Evolutionary conservation across 2,888 invertebrate genomes (phyloP).

Genomic region (Keiferia lycopersicella): DNA sequence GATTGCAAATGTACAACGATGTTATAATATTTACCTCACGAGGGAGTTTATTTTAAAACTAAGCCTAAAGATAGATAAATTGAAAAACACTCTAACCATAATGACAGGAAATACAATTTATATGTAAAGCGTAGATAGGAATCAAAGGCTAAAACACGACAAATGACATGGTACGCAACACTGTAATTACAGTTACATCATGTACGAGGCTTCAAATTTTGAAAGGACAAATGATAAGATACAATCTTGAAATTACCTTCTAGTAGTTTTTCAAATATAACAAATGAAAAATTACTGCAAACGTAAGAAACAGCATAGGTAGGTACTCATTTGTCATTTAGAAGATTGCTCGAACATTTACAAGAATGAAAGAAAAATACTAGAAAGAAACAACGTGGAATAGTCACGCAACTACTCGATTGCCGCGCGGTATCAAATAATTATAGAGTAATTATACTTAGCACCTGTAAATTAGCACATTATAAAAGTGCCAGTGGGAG

Average conservation of each 20-base stretch:
- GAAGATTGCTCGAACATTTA: background rate
- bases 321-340: conserved; percentile 2
- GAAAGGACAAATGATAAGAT: background rate
- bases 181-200: conserved; percentile 52
- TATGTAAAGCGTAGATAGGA: conserved; percentile 56
- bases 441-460: conserved; percentile 34
- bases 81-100: conserved; percentile 41
- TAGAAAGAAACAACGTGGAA: conserved; percentile 13
- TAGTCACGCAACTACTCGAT: conserved; percentile 20
- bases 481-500: conserved; percentile 19
- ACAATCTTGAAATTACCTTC: background rate
- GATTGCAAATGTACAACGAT: too few relatives aligned
- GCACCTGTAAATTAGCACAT: conserved; percentile 28
- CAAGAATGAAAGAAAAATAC: background rate
- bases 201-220: background rate
- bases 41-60: background rate
- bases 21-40: background rate
- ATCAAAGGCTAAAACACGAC: conserved; percentile 55
- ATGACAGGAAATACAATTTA: conserved; percentile 53
- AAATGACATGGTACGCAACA: conserved; percentile 69
- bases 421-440: conserved; percentile 28
- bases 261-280: background rate
- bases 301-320: background rate
- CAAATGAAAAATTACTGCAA: background rate
- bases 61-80: background rate